These are phyloP conservation scores for Burhinus oedicnemus DNA, from an alignment of 2,113 vertebrate species.

Conservation along the genomic window DNA sequence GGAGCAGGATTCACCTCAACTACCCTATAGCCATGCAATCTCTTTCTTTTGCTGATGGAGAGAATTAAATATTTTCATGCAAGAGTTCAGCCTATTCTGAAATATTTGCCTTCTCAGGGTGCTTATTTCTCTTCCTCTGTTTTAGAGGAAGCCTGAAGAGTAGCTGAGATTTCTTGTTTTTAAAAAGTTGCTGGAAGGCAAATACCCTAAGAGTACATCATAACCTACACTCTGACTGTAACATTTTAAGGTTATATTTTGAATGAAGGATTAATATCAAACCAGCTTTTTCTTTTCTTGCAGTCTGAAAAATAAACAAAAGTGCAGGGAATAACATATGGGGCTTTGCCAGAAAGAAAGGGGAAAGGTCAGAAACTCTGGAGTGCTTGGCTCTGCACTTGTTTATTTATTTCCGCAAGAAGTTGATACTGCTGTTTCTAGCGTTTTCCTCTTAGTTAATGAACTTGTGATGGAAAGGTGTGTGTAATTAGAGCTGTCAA, in stretches of 20 bases:
- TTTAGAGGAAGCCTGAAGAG: not conserved
- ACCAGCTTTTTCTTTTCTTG: not conserved
- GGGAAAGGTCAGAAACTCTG: not conserved
- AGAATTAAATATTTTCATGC: not conserved
- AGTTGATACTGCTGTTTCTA: conserved; percentile 48
- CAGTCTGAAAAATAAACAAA: not conserved
- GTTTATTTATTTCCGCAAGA: not conserved
- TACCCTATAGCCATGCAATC: not conserved
- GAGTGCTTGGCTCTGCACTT: not conserved
- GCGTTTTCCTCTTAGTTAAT: conserved; percentile 66
- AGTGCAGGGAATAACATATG: not conserved
- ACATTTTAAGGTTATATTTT: not conserved
- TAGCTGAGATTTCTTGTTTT: not conserved
- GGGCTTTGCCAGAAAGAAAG: not conserved
- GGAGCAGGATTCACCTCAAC: not conserved
- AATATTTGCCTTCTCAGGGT: not conserved
- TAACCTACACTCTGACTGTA: not conserved
- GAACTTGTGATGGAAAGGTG: conserved; percentile 69
- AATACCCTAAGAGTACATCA: not conserved
- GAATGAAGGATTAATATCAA: not conserved
- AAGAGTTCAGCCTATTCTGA: not conserved
- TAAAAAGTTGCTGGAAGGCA: not conserved
- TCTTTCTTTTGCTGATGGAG: not conserved
- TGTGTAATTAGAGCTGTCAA: conserved; percentile 78
- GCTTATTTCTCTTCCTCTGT: not conserved